A percentile compares a stretch with the other conserved stretches of the same genome.
These are phyloP conservation scores for Epizoanthus ramosus DNA, from an alignment of 92 coral and sea anemone species.

Conservation along the genomic window DNA sequence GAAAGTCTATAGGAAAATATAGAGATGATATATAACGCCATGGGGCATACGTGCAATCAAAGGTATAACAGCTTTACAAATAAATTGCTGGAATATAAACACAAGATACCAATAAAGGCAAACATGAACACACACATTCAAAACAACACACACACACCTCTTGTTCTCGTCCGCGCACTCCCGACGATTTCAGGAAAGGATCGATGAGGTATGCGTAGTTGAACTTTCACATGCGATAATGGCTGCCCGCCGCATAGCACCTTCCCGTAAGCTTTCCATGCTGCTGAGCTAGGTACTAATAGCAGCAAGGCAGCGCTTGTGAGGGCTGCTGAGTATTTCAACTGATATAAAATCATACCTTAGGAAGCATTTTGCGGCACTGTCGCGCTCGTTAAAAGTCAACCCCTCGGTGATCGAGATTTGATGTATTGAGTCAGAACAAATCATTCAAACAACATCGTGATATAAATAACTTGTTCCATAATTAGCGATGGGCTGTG, in stretches of 20 bases:
- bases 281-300: neutral
- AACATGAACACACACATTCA: no score
- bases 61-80: no score
- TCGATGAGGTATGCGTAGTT: neutral
- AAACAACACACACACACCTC: constrained; percentile 20
- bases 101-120: no score
- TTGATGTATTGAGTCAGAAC: neutral
- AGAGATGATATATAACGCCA: no score
- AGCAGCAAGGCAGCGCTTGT: neutral
- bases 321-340: neutral
- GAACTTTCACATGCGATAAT: constrained; percentile 29
- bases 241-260: constrained; percentile 26
- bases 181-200: constrained; percentile 5
- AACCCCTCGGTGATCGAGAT: no score
- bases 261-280: constrained; percentile 36
- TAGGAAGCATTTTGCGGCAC: neutral
- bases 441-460: neutral
- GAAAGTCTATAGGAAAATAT: no score
- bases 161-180: constrained; percentile 9
- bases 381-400: no score
- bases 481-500: neutral
- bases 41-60: no score
- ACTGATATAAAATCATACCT: neutral
- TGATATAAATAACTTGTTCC: neutral
- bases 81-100: no score